Percentiles rank a stretch among this genome's conserved stretches.
Evolutionary conservation across 2,888 invertebrate genomes (phyloP).

Genomic region (Hirtodrosophila duncani): DNA sequence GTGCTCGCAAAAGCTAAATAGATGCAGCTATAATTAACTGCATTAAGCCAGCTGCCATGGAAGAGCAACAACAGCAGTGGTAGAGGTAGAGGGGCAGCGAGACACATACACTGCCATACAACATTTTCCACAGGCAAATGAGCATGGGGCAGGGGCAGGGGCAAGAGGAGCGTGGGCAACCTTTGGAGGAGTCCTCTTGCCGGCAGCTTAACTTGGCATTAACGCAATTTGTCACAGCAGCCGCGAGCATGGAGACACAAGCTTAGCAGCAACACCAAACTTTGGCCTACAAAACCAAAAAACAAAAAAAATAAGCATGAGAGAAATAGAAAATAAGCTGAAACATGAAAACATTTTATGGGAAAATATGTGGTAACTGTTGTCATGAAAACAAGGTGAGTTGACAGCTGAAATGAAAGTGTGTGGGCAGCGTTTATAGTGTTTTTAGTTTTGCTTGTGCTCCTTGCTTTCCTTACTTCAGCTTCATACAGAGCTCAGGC

Average conservation of each 20-base stretch:
- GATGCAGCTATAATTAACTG: slow-evolving; percentile 65
- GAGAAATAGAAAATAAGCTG: slow-evolving; percentile 1
- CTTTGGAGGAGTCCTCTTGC: slow-evolving; percentile 17
- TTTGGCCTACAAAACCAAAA: slow-evolving; percentile 3
- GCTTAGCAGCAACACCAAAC: slow-evolving; percentile 29
- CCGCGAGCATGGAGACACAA: slow-evolving; percentile 35
- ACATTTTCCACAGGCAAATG: no score
- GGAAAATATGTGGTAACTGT: not conserved
- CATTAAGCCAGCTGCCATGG: slow-evolving; percentile 40
- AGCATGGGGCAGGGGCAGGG: slow-evolving; percentile 1
- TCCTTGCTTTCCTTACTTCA: slow-evolving; percentile 12
- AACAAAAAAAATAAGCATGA: slow-evolving; percentile 4
- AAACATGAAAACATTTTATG: not conserved
- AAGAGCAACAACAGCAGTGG: slow-evolving; percentile 7
- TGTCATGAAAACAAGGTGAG: slow-evolving; percentile 40
- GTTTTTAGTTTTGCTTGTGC: no score
- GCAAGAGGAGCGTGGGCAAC: slow-evolving; percentile 6
- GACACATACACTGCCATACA: no score
- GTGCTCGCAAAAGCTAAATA: slow-evolving; percentile 44
- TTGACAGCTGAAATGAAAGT: slow-evolving; percentile 61
- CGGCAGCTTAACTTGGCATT: slow-evolving; percentile 63
- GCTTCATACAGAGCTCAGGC: slow-evolving; percentile 10
- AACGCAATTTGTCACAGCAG: slow-evolving; percentile 64
- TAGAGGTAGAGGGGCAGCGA: not conserved
- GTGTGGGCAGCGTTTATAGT: slow-evolving; percentile 28